Percentiles rank a stretch among this genome's conserved stretches.
phyloP scores from a whole-genome alignment of 2,113 vertebrate genomes.

The Burhinus oedicnemus region DNA sequence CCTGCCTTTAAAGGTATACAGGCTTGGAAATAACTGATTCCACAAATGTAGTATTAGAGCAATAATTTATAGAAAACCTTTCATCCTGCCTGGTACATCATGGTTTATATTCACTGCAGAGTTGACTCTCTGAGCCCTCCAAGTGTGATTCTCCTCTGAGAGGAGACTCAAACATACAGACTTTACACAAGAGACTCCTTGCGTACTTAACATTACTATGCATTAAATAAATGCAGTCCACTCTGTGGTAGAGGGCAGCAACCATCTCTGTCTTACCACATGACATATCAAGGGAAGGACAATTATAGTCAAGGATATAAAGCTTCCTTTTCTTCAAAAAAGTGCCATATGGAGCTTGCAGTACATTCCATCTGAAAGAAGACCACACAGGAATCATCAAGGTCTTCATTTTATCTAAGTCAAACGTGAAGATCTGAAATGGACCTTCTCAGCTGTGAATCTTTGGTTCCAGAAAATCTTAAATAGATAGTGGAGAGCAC shows the following conservation, averaged over 20 bases:
- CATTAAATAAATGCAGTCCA: slow-evolving; percentile 10
- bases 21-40: not conserved
- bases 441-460: not conserved
- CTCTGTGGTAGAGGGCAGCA: not conserved
- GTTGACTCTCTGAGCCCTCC: not conserved
- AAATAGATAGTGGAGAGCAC: not conserved
- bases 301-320: not conserved
- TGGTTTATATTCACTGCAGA: not conserved
- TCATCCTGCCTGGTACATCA: slow-evolving; percentile 15
- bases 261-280: not conserved
- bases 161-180: not conserved
- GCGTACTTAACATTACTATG: not conserved
- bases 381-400: not conserved
- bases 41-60: not conserved
- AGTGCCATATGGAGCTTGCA: not conserved
- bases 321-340: not conserved
- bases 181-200: not conserved
- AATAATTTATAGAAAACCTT: slow-evolving; percentile 39
- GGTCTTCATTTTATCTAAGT: not conserved
- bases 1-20: not conserved
- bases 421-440: not conserved
- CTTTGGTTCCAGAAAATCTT: not conserved
- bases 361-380: not conserved
- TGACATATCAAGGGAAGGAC: not conserved
- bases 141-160: not conserved